phyloP scores from a whole-genome alignment of 1,140 invertebrate genomes.

The Lasioglossum albipes region DNA sequence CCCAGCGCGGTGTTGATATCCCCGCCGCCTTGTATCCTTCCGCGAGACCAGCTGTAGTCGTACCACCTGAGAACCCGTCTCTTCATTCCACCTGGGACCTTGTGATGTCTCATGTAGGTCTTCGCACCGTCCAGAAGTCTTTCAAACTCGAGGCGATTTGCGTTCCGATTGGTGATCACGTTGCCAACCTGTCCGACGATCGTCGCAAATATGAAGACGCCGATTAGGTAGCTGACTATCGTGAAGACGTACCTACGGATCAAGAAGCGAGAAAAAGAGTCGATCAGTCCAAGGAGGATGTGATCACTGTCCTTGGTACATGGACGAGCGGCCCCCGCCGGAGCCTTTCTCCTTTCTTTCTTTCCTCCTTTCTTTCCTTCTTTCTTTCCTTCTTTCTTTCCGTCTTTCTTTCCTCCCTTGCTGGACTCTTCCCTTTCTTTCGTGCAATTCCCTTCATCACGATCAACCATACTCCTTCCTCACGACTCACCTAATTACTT shows the following conservation, averaged over 20 bases:
- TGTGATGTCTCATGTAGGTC: conserved; percentile 98
- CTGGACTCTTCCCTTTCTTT: conserved; percentile 36
- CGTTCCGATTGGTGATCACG: conserved; percentile 97
- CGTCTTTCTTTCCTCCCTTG: conserved; percentile 33
- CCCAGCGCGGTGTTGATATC: conserved; percentile 97
- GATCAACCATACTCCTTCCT: conserved; percentile 3
- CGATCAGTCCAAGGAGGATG: conserved; percentile 68
- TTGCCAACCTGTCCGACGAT: conserved; percentile 98
- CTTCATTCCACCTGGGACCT: conserved; percentile 97
- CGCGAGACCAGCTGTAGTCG: conserved; percentile 98
- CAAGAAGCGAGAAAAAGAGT: conserved; percentile 70
- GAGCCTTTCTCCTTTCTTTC: conserved; percentile 73
- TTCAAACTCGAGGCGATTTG: conserved; percentile 97
- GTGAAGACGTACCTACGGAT: conserved; percentile 95
- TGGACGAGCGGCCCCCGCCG: conserved; percentile 78
- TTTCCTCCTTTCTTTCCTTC: conserved; percentile 55
- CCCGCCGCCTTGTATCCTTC: conserved; percentile 96
- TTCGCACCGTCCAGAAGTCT: conserved; percentile 96
- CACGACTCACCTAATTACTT: not conserved
- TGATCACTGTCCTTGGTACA: conserved; percentile 62
- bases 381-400: conserved; percentile 36
- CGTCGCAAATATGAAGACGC: conserved; percentile 98
- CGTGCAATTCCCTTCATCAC: conserved; percentile 16
- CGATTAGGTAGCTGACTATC: conserved; percentile 97
- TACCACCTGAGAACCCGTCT: conserved; percentile 96